phyloP scores from a whole-genome alignment of 1,140 invertebrate species.

The Brachionus paranguensis region DNA sequence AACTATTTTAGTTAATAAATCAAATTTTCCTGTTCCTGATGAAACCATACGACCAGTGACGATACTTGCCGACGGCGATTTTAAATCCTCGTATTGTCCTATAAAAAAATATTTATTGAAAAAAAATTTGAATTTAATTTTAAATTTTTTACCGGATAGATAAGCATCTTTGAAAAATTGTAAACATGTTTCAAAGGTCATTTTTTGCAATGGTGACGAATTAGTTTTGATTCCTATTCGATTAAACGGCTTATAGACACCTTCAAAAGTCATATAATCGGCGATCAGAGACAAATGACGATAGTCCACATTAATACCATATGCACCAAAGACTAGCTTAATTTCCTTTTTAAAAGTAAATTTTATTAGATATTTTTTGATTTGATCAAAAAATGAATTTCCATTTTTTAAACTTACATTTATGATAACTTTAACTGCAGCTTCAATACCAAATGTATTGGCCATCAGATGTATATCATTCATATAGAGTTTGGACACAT shows the following conservation, averaged over 20 bases:
- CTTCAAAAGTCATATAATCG: conserved; percentile 96
- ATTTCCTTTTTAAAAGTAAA: conserved; percentile 65
- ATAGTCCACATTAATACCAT: conserved; percentile 88
- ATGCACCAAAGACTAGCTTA: conserved; percentile 84
- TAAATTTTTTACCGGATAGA: conserved; percentile 57
- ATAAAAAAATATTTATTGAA: conserved; percentile 42
- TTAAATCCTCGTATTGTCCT: conserved; percentile 68
- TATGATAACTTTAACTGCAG: conserved; percentile 78
- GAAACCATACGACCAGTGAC: conserved; percentile 75
- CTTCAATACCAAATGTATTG: conserved; percentile 84
- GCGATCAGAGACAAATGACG: conserved; percentile 85
- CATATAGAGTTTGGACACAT: conserved; percentile 77
- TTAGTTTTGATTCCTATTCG: conserved; percentile 78
- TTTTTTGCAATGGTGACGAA: conserved; percentile 88
- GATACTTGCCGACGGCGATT: conserved; percentile 78
- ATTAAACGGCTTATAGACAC: conserved; percentile 79
- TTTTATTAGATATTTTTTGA: background rate
- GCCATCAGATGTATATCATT: conserved; percentile 91
- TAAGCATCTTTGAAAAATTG: conserved; percentile 77
- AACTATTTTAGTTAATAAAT: conserved; percentile 50
- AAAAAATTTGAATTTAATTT: background rate
- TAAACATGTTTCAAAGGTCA: conserved; percentile 90
- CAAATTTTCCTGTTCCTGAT: conserved; percentile 78
- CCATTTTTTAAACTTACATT: conserved; percentile 49
- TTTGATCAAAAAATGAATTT: no score